Evolutionary conservation across 1,140 invertebrate genomes (phyloP), one percentile per base, ranked within the genome.

Genomic region (Helicoverpa armigera): DNA sequence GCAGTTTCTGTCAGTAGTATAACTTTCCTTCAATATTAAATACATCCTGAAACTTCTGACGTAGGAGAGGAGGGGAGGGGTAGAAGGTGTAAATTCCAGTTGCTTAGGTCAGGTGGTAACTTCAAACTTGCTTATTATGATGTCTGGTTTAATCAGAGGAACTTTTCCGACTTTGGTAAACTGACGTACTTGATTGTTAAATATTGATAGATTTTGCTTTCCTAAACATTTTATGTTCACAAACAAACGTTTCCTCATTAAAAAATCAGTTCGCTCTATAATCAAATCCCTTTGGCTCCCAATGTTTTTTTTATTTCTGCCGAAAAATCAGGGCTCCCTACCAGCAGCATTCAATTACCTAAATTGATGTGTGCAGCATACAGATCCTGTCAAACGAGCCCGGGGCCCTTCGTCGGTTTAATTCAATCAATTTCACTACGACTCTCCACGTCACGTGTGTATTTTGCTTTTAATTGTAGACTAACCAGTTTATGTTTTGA

Each of bases 321-420:
- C 50, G 65, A 77, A 77, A 65, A 58, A 79, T 79, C 76, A 43
- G 60, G 14, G 61, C 70, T 58, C 76, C 65, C 76, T 65, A 65
- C 63, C 65, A 75, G 74, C 76, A 65, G 74, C 56, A 63, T 81
- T 86, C 91, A 94, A 94, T 94, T 93, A 90, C 77, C 82, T 90
- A 91, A 93, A 94, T 94, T 91, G 90, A 90, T 94, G 91, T 94
- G 91, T 92, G 81, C 85, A 82, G 87, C 89, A 92, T 87, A 90
- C 91, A 90, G 84, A 92, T 91, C 82, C 89, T 81, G 86, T 84
- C 80, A 81, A 90, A 86, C 82, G 83, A 83, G 65, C 81, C 54
- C 70, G 89, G 88, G 89, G 86, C 86, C 86, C 86, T 86, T 82
- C 86, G 86, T 75, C 81, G 80, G 79, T 81, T 89, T 91, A 90